A percentile compares a stretch with the other conserved stretches of the same genome.
Evolutionary conservation across 1,140 invertebrate genomes (phyloP).

Genomic region (Schlechtendalia chinensis): DNA sequence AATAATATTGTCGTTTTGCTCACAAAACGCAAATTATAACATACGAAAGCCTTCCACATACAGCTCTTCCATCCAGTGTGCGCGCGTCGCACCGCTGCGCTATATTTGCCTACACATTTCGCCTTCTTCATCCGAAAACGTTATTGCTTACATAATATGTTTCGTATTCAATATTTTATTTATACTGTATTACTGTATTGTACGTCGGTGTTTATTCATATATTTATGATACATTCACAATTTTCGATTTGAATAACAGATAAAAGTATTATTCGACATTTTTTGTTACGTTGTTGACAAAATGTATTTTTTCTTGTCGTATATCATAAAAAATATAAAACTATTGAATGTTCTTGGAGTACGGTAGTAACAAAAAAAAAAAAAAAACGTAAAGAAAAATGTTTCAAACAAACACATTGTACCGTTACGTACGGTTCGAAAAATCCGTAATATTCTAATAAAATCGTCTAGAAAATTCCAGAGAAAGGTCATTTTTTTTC

Average conservation of each 20-base stretch:
- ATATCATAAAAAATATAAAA: slow-evolving; percentile 7
- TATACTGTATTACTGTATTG: too few relatives aligned
- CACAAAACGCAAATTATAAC: too few relatives aligned
- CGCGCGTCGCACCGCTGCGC: not conserved
- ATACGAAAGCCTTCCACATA: not conserved
- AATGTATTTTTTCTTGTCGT: too few relatives aligned
- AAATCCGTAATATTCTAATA: not conserved
- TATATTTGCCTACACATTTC: slow-evolving; percentile 30
- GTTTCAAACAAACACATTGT: not conserved
- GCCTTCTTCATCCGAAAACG: slow-evolving; percentile 5
- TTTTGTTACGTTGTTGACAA: not conserved
- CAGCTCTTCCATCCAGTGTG: not conserved
- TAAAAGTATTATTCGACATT: too few relatives aligned
- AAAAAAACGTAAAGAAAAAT: slow-evolving; percentile 19
- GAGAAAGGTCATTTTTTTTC: not conserved
- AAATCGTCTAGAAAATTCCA: not conserved
- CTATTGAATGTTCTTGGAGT: not conserved
- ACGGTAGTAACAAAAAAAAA: not conserved
- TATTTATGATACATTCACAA: too few relatives aligned
- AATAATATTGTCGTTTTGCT: too few relatives aligned
- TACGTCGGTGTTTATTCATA: too few relatives aligned
- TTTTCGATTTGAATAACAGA: too few relatives aligned
- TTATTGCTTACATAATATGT: too few relatives aligned
- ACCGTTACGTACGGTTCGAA: not conserved
- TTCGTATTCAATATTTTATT: too few relatives aligned